Evolutionary conservation across 2,888 invertebrate genomes (phyloP), one percentile per base, ranked within the genome.

Genomic region (Galerucella nymphaeae): DNA sequence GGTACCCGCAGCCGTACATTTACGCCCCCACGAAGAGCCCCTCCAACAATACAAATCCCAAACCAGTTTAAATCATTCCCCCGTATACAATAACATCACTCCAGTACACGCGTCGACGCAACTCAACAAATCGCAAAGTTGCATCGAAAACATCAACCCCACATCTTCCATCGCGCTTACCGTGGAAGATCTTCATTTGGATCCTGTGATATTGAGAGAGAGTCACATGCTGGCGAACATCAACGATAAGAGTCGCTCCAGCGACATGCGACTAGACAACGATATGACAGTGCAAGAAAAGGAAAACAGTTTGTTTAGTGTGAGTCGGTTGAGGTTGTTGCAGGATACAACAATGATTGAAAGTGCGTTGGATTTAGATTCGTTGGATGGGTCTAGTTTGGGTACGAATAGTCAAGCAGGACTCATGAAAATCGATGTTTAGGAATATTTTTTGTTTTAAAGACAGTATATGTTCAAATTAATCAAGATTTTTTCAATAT

Each of bases 311-410:
- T 85, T 89, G 71, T 89, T 92, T 81, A 91, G 91, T 83, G 93
- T 94, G 73, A 93, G 80, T 73, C 75, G 80, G 71, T 89, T 95
- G 85, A 90, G 93, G 80, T 88, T 94, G 82, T 89, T 95, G 82
- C 94, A 94, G 85, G 94, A 95, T 88, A 95, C 95, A 72, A 95
- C 95, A 66, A 95, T 95, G 95, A 95, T 96, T 83, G 95, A 95
- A 87, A 95, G 95, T 71, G 95, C 95, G 71, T 89, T 96, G 78
- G 96, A 96, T 89, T 90, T 96, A 83, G 96, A 96, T 88, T 95
- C 95, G 80, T 88, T 95, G 79, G 95, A 95, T 83, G 93, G 93
- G 77, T 90, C 92, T 48, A 92, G 91, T 82, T 89, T 92, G 78
- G 92, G 91, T 74, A 90, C 91, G 76, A 91, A 89, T 79, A 92